Evolutionary conservation across 2,113 vertebrate genomes (phyloP).

Genomic region (Rhombomys opimus): DNA sequence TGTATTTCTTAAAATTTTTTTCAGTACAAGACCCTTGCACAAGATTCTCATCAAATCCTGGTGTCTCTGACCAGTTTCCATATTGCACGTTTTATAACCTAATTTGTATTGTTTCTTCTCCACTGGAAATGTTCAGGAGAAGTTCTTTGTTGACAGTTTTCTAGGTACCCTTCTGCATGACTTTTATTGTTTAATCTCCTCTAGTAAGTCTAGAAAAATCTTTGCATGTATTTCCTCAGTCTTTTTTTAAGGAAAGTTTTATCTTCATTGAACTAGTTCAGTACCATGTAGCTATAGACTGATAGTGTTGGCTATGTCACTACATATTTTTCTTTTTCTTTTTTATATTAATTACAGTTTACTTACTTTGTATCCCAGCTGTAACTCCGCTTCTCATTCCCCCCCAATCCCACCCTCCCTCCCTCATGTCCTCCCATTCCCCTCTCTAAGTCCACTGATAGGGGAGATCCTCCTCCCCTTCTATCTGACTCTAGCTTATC

Average conservation of each 20-base stretch:
- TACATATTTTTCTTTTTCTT: background rate
- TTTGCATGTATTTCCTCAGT: background rate
- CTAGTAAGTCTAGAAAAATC: background rate
- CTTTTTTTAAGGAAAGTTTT: background rate
- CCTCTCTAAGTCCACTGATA: too few species aligned
- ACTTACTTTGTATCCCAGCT: too few species aligned
- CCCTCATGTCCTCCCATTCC: too few species aligned
- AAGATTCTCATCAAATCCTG: background rate
- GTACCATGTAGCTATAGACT: background rate
- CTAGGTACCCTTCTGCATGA: background rate
- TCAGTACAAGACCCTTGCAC: rapidly evolving
- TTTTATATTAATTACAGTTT: too few species aligned
- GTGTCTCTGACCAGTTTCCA: background rate
- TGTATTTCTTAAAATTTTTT: background rate
- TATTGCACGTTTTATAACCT: background rate
- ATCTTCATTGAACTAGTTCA: background rate
- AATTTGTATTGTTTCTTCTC: too few species aligned
- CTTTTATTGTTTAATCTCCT: background rate
- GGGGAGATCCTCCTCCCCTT: too few species aligned
- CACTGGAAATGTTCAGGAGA: background rate
- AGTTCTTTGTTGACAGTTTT: background rate
- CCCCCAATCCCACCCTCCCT: too few species aligned
- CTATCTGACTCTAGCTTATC: too few species aligned
- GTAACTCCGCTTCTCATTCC: too few species aligned
- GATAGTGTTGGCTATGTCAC: background rate